Evolutionary conservation across 2,888 invertebrate genomes (phyloP).

Genomic region (Mantis religiosa): DNA sequence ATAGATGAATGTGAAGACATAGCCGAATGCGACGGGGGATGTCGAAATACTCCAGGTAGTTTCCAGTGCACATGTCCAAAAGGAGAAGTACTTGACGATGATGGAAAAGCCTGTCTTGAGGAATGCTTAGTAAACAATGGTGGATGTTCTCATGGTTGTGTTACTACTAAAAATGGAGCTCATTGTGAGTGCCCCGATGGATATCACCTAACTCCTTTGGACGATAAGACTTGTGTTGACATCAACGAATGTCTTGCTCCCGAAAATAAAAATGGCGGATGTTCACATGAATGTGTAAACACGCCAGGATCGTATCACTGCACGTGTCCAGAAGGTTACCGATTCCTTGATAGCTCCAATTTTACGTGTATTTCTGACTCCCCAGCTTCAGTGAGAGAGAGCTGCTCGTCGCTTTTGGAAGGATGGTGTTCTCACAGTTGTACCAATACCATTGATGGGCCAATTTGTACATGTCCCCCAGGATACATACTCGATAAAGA

Average conservation of each 20-base stretch:
- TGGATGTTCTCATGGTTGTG: slow-evolving; percentile 49
- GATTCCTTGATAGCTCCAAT: slow-evolving; percentile 37
- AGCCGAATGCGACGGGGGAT: slow-evolving; percentile 51
- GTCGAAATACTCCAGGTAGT: slow-evolving; percentile 58
- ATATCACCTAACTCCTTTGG: slow-evolving; percentile 67
- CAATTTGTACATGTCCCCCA: slow-evolving; percentile 45
- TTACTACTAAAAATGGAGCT: slow-evolving; percentile 60
- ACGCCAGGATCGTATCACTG: slow-evolving; percentile 57
- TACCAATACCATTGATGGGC: slow-evolving; percentile 44
- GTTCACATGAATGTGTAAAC: slow-evolving; percentile 50
- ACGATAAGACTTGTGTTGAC: slow-evolving; percentile 36
- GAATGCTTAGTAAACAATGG: slow-evolving; percentile 43
- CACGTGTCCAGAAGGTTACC: slow-evolving; percentile 50
- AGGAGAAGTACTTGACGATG: slow-evolving; percentile 39
- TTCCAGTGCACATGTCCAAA: slow-evolving; percentile 55
- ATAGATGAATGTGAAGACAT: slow-evolving; percentile 48
- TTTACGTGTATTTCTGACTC: slow-evolving; percentile 39
- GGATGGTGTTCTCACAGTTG: slow-evolving; percentile 37
- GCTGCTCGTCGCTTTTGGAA: neutral
- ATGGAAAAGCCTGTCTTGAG: slow-evolving; percentile 42
- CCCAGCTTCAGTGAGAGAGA: slow-evolving; percentile 40
- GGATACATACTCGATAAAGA: slow-evolving; percentile 42
- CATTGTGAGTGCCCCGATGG: slow-evolving; percentile 77
- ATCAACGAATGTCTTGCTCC: slow-evolving; percentile 38
- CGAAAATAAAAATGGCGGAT: slow-evolving; percentile 43